A percentile compares a stretch with the other conserved stretches of the same genome.
Conservation (phyloP, 2,888 invertebrate species). For the Eupithecia centaureata region DNA sequence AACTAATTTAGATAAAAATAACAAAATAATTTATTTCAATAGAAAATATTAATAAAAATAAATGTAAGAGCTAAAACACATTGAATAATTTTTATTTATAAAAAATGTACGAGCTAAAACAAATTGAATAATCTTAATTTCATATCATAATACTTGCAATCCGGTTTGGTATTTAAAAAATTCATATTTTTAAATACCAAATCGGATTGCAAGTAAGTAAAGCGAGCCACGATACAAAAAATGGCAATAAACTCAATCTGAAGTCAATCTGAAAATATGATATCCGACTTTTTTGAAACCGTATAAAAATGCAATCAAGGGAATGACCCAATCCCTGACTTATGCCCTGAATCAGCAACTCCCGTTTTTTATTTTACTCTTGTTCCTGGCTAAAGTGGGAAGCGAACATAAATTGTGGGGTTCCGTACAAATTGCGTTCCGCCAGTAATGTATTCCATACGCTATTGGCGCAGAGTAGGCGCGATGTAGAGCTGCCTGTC, state of each 20-base stretch:
- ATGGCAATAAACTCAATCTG: too few species aligned
- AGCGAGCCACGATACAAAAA: neutral
- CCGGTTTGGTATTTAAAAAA: too few species aligned
- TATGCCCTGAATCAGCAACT: constrained; percentile 28
- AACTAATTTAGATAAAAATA: too few species aligned
- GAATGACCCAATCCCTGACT: constrained; percentile 18
- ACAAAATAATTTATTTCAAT: too few species aligned
- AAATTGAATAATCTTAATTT: too few species aligned
- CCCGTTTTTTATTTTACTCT: constrained; percentile 29
- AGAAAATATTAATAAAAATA: too few species aligned
- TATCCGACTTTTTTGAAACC: neutral
- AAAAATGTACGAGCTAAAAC: too few species aligned
- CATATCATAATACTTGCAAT: too few species aligned
- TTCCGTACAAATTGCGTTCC: constrained; percentile 75
- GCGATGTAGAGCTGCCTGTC: constrained; percentile 61
- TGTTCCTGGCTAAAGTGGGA: constrained; percentile 60
- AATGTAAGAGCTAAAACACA: too few species aligned
- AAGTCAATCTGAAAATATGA: neutral
- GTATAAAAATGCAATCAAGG: constrained; percentile 14
- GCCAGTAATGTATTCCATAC: constrained; percentile 69
- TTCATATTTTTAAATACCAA: too few species aligned
- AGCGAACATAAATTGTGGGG: constrained; percentile 76
- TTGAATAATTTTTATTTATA: too few species aligned
- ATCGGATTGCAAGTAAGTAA: neutral
- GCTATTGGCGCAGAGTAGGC: constrained; percentile 49